Evolutionary conservation across 2,113 vertebrate species (phyloP).

Genomic region (Rostratula benghalensis): DNA sequence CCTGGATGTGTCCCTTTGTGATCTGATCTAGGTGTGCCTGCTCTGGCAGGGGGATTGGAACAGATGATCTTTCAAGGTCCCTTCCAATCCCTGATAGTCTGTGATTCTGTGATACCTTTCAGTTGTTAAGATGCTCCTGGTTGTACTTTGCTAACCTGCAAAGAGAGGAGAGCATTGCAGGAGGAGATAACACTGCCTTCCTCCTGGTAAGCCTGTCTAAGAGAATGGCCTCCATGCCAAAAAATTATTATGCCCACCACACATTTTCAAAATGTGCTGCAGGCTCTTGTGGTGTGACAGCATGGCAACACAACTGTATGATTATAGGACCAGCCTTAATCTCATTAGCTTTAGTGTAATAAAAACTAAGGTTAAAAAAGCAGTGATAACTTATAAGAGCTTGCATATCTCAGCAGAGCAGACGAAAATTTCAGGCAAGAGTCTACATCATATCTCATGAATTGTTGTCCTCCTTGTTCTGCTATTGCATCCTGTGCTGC

Average conservation of each 20-base stretch:
- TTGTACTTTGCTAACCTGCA: neutral
- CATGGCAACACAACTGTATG: neutral
- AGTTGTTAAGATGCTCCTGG: neutral
- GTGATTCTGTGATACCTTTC: neutral
- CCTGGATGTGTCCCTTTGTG: no score
- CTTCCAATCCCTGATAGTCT: no score
- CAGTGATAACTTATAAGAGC: neutral
- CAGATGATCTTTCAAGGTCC: no score
- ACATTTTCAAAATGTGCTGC: rapidly evolving
- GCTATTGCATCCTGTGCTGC: neutral
- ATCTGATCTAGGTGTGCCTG: no score
- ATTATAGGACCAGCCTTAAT: neutral
- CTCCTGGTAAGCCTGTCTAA: neutral
- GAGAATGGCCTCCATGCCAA: neutral
- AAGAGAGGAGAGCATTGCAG: neutral
- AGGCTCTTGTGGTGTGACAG: neutral
- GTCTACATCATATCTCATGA: neutral
- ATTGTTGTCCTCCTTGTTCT: neutral
- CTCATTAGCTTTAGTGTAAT: neutral
- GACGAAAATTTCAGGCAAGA: neutral
- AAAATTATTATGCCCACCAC: neutral
- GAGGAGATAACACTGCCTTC: neutral
- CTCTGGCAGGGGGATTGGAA: no score
- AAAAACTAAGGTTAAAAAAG: neutral
- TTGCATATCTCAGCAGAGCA: neutral